Evolutionary conservation across 2,888 invertebrate genomes (phyloP).

Genomic region (Bedellia somnulentella): DNA sequence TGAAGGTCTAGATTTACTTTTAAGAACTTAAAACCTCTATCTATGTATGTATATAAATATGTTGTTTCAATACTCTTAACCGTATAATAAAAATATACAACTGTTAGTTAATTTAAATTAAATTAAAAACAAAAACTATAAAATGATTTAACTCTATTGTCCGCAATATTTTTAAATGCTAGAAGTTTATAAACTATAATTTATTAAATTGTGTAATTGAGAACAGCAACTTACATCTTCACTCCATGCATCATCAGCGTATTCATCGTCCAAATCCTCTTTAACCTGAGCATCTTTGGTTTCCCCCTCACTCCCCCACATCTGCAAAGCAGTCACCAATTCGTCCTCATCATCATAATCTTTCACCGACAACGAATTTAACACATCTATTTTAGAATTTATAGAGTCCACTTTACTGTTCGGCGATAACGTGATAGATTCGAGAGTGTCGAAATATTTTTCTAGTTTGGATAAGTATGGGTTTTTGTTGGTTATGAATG

Average conservation of each 20-base stretch:
- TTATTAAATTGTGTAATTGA: too few relatives aligned
- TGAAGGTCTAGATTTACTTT: too few relatives aligned
- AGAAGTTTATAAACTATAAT: too few relatives aligned
- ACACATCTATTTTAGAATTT: slow-evolving; percentile 29
- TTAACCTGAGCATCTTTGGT: slow-evolving; percentile 9
- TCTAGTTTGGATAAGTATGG: slow-evolving; percentile 29
- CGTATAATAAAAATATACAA: too few relatives aligned
- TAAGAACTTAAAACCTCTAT: too few relatives aligned
- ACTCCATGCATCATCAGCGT: slow-evolving; percentile 25
- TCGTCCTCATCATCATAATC: slow-evolving; percentile 42
- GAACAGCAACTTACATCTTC: slow-evolving; percentile 36
- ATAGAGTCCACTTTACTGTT: slow-evolving; percentile 18
- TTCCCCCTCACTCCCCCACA: slow-evolving; percentile 25
- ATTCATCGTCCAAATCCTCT: slow-evolving; percentile 21
- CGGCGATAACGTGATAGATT: slow-evolving; percentile 20
- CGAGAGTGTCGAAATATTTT: slow-evolving; percentile 33
- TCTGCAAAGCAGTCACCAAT: slow-evolving; percentile 30
- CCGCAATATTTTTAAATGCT: too few relatives aligned
- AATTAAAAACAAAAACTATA: too few relatives aligned
- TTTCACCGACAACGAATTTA: too few relatives aligned
- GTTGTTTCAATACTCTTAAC: too few relatives aligned
- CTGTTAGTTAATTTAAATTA: too few relatives aligned
- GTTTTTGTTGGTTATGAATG: slow-evolving; percentile 26
- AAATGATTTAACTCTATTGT: too few relatives aligned
- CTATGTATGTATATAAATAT: too few relatives aligned